phyloP scores from a whole-genome alignment of 2,888 invertebrate genomes.

The Crepidodera aurea region DNA sequence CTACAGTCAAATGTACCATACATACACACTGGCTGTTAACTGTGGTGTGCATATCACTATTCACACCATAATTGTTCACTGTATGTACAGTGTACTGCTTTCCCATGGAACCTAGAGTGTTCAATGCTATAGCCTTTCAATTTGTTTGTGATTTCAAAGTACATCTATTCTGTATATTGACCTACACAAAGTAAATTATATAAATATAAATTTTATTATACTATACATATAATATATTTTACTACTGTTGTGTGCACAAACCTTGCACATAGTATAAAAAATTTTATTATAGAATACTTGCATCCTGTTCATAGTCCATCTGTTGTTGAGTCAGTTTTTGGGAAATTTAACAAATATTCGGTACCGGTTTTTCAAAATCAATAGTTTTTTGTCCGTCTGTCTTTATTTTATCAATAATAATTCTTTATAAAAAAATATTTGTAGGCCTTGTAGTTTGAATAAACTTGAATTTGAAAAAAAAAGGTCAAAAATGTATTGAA shows the following conservation, averaged over 20 bases:
- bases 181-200: conserved; percentile 59
- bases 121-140: conserved; percentile 63
- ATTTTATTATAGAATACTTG: conserved; percentile 49
- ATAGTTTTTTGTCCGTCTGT: too few relatives aligned
- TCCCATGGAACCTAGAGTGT: conserved; percentile 63
- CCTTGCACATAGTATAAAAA: conserved; percentile 62
- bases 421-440: too few relatives aligned
- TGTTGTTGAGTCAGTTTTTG: conserved; percentile 6
- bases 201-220: conserved; percentile 57
- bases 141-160: conserved; percentile 62
- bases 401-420: too few relatives aligned
- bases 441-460: too few relatives aligned
- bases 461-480: too few relatives aligned
- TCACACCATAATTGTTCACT: conserved; percentile 37
- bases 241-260: conserved; percentile 64
- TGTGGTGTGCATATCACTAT: conserved; percentile 34
- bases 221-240: conserved; percentile 60
- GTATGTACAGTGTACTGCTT: conserved; percentile 60
- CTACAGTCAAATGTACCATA: conserved; percentile 57
- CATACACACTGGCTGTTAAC: conserved; percentile 60
- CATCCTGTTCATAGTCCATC: conserved; percentile 24
- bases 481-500: too few relatives aligned
- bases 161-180: conserved; percentile 62
- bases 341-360: conserved; percentile 1
- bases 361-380: background rate